Conservation (phyloP, 2,888 invertebrate species). For the Tachina grossa region DNA sequence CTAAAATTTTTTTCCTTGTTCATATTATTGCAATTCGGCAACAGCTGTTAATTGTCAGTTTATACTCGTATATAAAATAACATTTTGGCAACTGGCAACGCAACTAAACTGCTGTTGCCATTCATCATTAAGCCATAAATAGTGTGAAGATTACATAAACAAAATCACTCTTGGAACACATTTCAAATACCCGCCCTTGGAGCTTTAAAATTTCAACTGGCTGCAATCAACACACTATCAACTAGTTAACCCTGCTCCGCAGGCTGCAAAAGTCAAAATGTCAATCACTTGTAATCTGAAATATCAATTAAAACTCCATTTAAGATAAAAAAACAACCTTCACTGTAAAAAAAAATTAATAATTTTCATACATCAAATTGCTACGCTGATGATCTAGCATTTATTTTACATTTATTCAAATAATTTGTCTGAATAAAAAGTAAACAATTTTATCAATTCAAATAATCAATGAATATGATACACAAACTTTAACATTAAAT, state of each 20-base stretch:
- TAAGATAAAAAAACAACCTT: slow-evolving; percentile 7
- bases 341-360: neutral
- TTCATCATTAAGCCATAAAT: too few relatives aligned
- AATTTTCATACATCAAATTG: slow-evolving; percentile 20
- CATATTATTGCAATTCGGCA: too few relatives aligned
- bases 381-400: slow-evolving; percentile 15
- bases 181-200: too few relatives aligned
- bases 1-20: too few relatives aligned
- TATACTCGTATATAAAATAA: too few relatives aligned
- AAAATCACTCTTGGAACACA: too few relatives aligned
- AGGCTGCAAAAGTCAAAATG: neutral
- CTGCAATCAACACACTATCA: neutral
- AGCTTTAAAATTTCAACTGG: neutral
- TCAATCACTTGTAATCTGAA: slow-evolving; percentile 41
- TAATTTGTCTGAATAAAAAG: slow-evolving; percentile 44
- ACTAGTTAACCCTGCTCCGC: neutral
- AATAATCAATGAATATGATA: slow-evolving; percentile 46
- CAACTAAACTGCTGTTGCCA: too few relatives aligned
- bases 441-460: slow-evolving; percentile 45
- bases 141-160: too few relatives aligned
- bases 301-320: slow-evolving; percentile 39
- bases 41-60: too few relatives aligned
- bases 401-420: slow-evolving; percentile 38
- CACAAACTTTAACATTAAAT: slow-evolving; percentile 36
- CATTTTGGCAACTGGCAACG: too few relatives aligned